A percentile compares a stretch with the other conserved stretches of the same genome.
phyloP scores from a whole-genome alignment of 2,888 invertebrate species.

The Teleiodes luculella region DNA sequence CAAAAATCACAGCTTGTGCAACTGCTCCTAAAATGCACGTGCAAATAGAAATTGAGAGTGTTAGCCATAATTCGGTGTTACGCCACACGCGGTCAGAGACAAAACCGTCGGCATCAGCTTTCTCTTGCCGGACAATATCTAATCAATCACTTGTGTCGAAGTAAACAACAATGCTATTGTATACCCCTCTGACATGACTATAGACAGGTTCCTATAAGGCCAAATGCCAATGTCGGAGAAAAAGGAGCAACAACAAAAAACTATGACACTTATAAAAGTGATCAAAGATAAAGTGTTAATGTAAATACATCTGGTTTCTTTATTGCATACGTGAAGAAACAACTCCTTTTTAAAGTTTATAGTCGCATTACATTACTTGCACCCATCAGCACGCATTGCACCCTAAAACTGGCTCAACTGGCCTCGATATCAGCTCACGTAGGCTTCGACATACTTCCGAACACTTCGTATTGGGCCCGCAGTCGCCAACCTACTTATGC shows the following conservation, averaged over 20 bases:
- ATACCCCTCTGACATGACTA: too few relatives aligned
- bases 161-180: background rate
- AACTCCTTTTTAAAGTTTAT: background rate
- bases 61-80: constrained; percentile 50
- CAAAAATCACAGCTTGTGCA: constrained; percentile 10
- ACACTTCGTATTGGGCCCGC: constrained; percentile 1
- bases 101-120: constrained; percentile 47
- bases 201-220: background rate
- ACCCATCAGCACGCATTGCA: background rate
- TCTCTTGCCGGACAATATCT: constrained; percentile 49
- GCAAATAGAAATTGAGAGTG: constrained; percentile 67
- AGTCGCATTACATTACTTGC: background rate
- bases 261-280: too few relatives aligned
- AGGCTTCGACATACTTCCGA: constrained; percentile 7
- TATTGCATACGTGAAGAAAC: background rate
- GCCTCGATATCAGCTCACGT: constrained; percentile 6
- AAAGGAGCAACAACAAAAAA: background rate
- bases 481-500: constrained; percentile 1
- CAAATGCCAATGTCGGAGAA: background rate
- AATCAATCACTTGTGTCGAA: constrained; percentile 48
- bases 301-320: too few relatives aligned
- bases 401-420: constrained; percentile 3
- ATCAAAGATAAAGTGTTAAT: too few relatives aligned
- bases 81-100: constrained; percentile 49
- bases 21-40: constrained; percentile 38